phyloP scores from a whole-genome alignment of 2,888 invertebrate genomes.

The Drosophila nigricruria region DNA sequence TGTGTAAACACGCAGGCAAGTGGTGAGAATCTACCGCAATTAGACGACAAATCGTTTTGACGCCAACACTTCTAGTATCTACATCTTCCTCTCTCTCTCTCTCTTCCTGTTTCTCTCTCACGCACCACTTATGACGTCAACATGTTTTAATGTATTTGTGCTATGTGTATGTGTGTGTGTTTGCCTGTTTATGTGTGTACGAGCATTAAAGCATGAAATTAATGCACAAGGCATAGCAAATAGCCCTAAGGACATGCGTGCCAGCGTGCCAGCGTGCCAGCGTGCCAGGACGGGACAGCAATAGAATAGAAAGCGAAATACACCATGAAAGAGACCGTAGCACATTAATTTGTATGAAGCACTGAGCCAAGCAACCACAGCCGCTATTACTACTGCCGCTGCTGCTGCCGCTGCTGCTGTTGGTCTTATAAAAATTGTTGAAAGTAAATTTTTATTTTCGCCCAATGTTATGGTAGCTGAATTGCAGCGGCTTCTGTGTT shows the following conservation, averaged over 20 bases:
- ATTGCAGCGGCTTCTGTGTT: conserved; percentile 33
- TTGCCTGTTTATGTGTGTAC: conserved; percentile 34
- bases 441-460: conserved; percentile 63
- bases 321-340: conserved; percentile 12
- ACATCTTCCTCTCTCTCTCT: conserved; percentile 6
- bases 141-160: conserved; percentile 19
- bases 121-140: conserved; percentile 27
- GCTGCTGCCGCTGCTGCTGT: neutral
- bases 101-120: conserved; percentile 10
- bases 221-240: conserved; percentile 62
- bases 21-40: conserved; percentile 63
- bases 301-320: conserved; percentile 8
- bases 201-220: conserved; percentile 71
- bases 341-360: conserved; percentile 52
- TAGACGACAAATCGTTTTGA: conserved; percentile 62
- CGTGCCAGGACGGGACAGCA: conserved; percentile 11
- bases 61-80: conserved; percentile 40
- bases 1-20: conserved; percentile 21
- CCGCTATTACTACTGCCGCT: neutral
- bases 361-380: conserved; percentile 49
- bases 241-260: conserved; percentile 59
- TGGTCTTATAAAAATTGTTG: conserved; percentile 55
- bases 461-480: conserved; percentile 16
- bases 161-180: conserved; percentile 15
- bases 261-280: conserved; percentile 41